These are phyloP conservation scores for Drosophila melanosoma DNA, from an alignment of 2,888 invertebrate species.

Conservation along the genomic window DNA sequence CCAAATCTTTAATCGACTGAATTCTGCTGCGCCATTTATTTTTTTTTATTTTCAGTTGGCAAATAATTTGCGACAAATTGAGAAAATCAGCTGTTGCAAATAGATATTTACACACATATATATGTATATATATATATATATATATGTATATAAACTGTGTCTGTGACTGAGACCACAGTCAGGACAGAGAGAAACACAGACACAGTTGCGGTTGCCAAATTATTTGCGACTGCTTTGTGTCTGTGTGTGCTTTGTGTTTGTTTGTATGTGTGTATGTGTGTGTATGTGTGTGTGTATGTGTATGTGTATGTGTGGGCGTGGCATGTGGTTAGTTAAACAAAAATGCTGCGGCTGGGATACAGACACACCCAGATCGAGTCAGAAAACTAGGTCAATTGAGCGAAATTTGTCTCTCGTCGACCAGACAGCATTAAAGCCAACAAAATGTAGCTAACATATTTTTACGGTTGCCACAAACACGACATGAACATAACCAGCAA, in stretches of 20 bases:
- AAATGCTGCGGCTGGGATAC: constrained; percentile 47
- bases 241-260: neutral
- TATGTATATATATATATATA: neutral
- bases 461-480: constrained; percentile 34
- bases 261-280: constrained; percentile 7
- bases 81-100: constrained; percentile 31
- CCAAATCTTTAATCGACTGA: constrained; percentile 3
- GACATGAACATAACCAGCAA: constrained; percentile 25
- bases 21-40: constrained; percentile 27
- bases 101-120: neutral
- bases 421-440: constrained; percentile 44
- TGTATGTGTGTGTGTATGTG: constrained; percentile 19
- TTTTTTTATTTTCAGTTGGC: constrained; percentile 14
- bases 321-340: constrained; percentile 74
- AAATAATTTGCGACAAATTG: constrained; percentile 46
- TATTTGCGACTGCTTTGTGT: constrained; percentile 49
- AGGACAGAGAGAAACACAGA: constrained; percentile 29
- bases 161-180: constrained; percentile 28
- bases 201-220: constrained; percentile 64
- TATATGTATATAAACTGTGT: neutral
- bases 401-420: constrained; percentile 24
- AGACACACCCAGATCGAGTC: constrained; percentile 18
- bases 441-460: constrained; percentile 36
- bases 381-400: constrained; percentile 58
- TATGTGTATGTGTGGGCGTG: constrained; percentile 53